Conservation (phyloP, 2,797 vertebrate genomes). For the Gallirallus australis region DNA sequence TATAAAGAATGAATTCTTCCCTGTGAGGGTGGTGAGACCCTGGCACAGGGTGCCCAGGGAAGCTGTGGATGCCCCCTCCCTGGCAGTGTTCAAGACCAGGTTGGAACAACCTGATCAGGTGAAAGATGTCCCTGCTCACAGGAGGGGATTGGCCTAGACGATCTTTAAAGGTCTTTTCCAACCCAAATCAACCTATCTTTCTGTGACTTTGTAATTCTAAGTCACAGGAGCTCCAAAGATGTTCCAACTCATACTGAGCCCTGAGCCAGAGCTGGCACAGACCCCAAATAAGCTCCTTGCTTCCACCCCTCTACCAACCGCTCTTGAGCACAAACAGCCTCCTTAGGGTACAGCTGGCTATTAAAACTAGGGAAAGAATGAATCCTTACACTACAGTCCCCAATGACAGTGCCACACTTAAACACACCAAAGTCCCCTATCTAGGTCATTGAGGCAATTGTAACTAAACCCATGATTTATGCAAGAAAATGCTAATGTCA, state of each 20-base stretch:
- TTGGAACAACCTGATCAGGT: background rate
- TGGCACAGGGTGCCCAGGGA: background rate
- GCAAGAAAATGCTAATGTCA: background rate
- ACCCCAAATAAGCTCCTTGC: background rate
- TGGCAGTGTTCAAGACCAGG: background rate
- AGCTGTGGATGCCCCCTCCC: fast-evolving
- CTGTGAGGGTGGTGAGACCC: background rate
- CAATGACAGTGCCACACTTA: background rate
- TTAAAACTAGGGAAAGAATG: background rate
- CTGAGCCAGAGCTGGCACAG: background rate
- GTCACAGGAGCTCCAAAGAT: background rate
- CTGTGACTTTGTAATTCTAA: background rate
- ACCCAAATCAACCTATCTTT: background rate
- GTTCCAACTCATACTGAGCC: background rate
- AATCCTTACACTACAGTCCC: background rate
- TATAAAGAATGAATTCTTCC: background rate
- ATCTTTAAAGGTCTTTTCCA: background rate
- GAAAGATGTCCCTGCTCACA: fast-evolving
- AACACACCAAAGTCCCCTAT: background rate
- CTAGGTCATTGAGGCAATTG: background rate
- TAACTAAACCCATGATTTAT: background rate
- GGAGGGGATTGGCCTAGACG: background rate
- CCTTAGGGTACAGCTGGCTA: background rate
- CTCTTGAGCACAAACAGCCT: background rate
- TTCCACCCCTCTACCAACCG: background rate